These are phyloP conservation scores for Diachasmimorpha longicaudata DNA, from an alignment of 1,140 invertebrate genomes.

Conservation along the genomic window DNA sequence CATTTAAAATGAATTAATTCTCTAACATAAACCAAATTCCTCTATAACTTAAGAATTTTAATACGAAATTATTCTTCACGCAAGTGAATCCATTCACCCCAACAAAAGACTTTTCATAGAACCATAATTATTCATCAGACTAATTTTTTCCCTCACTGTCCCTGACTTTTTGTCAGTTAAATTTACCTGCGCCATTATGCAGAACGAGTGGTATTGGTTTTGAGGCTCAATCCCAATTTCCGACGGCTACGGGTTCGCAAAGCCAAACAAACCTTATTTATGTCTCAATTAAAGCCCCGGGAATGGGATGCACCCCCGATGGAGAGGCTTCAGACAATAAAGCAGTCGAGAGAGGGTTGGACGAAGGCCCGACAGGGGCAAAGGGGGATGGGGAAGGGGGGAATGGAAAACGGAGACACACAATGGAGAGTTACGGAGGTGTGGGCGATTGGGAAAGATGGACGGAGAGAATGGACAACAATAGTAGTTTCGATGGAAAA, in stretches of 20 bases:
- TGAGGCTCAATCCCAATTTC: slow-evolving; percentile 61
- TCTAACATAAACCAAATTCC: no score
- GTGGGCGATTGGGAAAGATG: slow-evolving; percentile 12
- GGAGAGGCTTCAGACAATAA: slow-evolving; percentile 62
- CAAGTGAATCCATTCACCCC: no score
- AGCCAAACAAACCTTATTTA: slow-evolving; percentile 66
- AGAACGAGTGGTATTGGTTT: slow-evolving; percentile 61
- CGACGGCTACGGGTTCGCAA: slow-evolving; percentile 53
- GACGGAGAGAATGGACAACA: slow-evolving; percentile 26
- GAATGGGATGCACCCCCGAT: slow-evolving; percentile 64
- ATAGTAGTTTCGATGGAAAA: slow-evolving; percentile 32
- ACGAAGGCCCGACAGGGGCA: neutral
- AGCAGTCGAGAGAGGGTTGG: slow-evolving; percentile 54
- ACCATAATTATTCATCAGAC: no score
- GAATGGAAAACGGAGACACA: slow-evolving; percentile 12
- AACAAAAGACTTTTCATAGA: no score
- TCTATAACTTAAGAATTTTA: no score
- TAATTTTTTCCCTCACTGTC: no score
- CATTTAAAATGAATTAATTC: no score
- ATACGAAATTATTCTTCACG: no score
- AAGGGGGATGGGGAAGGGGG: no score
- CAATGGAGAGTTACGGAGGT: slow-evolving; percentile 13
- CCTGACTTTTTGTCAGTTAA: slow-evolving; percentile 27
- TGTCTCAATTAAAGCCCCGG: slow-evolving; percentile 63
- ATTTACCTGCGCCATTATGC: slow-evolving; percentile 62